Percentiles rank a stretch among this genome's conserved stretches.
phyloP scores from a whole-genome alignment of 2,113 vertebrate genomes.

The Gallinago paraguaiae region DNA sequence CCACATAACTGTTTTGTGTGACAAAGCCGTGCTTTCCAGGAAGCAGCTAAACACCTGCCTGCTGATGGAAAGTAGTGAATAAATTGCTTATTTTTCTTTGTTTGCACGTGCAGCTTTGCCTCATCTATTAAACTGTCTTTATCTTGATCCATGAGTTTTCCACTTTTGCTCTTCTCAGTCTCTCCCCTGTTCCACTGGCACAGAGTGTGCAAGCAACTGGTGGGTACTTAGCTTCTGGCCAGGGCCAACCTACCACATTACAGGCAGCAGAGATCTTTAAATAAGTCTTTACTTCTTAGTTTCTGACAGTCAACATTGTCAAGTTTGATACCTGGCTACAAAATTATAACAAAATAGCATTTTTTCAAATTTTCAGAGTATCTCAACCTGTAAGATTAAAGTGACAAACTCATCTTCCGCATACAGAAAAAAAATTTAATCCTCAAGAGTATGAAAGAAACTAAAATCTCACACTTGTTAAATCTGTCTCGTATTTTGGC shows the following conservation, averaged over 20 bases:
- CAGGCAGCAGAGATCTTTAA: background rate
- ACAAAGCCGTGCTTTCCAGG: background rate
- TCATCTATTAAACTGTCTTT: background rate
- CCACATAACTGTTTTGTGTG: fast-evolving
- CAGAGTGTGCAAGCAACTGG: fast-evolving
- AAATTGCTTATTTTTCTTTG: background rate
- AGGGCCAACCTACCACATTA: background rate
- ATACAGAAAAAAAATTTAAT: background rate
- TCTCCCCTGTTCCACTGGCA: background rate
- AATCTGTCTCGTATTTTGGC: background rate
- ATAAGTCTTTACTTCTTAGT: background rate
- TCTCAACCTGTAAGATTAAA: background rate
- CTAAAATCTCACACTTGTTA: background rate
- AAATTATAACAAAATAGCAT: background rate
- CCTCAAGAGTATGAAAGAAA: background rate
- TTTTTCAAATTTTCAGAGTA: background rate
- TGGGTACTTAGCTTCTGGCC: background rate
- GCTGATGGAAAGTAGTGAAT: background rate
- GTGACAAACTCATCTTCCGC: background rate
- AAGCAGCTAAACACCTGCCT: background rate
- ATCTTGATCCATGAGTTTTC: background rate
- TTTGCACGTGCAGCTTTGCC: background rate
- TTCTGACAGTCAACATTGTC: background rate
- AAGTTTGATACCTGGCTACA: background rate
- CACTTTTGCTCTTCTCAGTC: background rate